Conservation (phyloP, 2,888 invertebrate species). For the Ophioninae sp. region DNA sequence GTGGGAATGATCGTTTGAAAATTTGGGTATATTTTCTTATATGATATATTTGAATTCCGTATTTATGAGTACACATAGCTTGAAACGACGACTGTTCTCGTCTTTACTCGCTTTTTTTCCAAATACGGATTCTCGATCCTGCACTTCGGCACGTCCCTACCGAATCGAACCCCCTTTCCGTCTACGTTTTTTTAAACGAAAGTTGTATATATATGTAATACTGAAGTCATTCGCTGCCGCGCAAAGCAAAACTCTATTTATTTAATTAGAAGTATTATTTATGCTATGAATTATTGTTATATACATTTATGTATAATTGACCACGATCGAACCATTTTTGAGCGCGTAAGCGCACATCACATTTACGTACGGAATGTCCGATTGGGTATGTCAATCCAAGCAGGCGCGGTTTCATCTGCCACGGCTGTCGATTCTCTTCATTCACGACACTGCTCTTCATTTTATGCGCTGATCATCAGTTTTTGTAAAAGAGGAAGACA, state of each 20-base stretch:
- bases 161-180: background rate
- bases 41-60: background rate
- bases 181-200: conserved; percentile 48
- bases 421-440: background rate
- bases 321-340: conserved; percentile 20
- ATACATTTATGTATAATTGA: conserved; percentile 16
- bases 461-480: background rate
- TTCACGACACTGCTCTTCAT: background rate
- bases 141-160: background rate
- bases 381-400: background rate
- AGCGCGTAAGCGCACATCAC: background rate
- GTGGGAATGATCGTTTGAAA: conserved; percentile 11
- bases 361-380: background rate
- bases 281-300: conserved; percentile 58
- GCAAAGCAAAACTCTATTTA: conserved; percentile 69
- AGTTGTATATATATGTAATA: conserved; percentile 65
- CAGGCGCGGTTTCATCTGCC: background rate
- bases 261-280: conserved; percentile 74
- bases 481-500: background rate
- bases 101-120: background rate
- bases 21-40: conserved; percentile 7
- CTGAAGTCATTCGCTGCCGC: conserved; percentile 57
- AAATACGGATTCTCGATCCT: conserved; percentile 12
- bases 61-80: conserved; percentile 2
- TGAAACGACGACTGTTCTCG: conserved; percentile 23